A percentile compares a stretch with the other conserved stretches of the same genome.
Evolutionary conservation across 2,113 vertebrate genomes (phyloP).

Genomic region (Benitochromis conjunctus): DNA sequence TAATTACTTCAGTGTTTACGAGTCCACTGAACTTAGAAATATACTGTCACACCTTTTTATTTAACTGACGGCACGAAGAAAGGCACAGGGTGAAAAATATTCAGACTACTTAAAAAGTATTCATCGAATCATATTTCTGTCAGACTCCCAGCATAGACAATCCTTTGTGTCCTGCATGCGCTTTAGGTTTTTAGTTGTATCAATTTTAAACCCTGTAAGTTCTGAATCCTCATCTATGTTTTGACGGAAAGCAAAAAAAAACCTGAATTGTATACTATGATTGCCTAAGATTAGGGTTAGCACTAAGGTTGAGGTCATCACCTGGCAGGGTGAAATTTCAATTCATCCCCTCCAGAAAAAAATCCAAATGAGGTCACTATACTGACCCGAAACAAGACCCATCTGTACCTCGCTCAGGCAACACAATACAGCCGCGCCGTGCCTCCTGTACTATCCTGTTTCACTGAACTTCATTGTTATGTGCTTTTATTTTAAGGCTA

Average conservation of each 20-base stretch:
- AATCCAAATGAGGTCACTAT: not conserved
- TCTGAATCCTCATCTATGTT: not conserved
- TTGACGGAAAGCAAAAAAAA: not conserved
- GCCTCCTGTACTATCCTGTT: not conserved
- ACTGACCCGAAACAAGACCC: slow-evolving; percentile 5
- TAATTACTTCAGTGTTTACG: not conserved
- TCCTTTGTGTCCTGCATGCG: not conserved
- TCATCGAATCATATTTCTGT: not conserved
- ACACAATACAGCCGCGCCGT: not conserved
- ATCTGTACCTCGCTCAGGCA: not conserved
- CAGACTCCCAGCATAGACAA: not conserved
- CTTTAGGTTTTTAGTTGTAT: not conserved
- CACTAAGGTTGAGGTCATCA: not conserved
- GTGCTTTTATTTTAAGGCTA: not conserved
- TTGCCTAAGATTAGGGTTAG: not conserved
- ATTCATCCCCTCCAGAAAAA: not conserved
- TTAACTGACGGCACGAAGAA: rapidly evolving
- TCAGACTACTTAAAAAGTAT: not conserved
- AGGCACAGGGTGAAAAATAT: not conserved
- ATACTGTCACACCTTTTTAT: not conserved
- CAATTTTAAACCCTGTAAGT: not conserved
- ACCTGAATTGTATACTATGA: not conserved
- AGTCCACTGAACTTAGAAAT: not conserved
- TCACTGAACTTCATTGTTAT: not conserved
- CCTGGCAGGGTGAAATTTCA: not conserved